Evolutionary conservation across 2,797 vertebrate species (phyloP).

Genomic region (Fratercula arctica): DNA sequence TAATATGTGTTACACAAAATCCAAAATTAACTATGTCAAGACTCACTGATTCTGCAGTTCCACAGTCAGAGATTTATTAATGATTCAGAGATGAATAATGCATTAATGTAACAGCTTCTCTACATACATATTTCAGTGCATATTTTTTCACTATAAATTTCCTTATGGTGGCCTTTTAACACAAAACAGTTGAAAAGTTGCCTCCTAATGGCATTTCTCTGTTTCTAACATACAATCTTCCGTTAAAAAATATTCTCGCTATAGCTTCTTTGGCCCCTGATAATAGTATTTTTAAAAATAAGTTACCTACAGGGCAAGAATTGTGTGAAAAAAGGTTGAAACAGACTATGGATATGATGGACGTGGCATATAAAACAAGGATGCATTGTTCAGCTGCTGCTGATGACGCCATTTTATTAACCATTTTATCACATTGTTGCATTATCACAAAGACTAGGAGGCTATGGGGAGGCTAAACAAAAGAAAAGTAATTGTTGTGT

Average conservation of each 20-base stretch:
- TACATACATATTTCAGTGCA: neutral
- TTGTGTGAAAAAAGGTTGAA: neutral
- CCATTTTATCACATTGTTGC: neutral
- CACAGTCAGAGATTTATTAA: neutral
- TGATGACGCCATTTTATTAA: neutral
- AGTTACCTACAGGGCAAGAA: neutral
- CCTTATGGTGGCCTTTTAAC: neutral
- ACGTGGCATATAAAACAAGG: neutral
- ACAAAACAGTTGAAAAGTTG: neutral
- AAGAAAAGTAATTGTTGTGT: slow-evolving; percentile 8
- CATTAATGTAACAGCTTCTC: neutral
- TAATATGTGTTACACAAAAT: neutral
- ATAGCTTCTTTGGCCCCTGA: neutral
- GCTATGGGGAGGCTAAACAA: neutral
- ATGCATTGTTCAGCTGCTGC: slow-evolving; percentile 15
- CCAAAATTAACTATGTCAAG: neutral
- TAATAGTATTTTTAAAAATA: neutral
- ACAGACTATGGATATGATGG: neutral
- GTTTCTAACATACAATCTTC: neutral
- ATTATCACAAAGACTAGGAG: slow-evolving; percentile 14
- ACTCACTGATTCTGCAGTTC: neutral
- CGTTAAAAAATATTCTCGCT: neutral
- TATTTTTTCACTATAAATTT: neutral
- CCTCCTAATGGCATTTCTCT: neutral
- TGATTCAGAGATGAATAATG: neutral